Percentiles rank a stretch among this genome's conserved stretches.
Evolutionary conservation across 2,888 invertebrate species (phyloP).

Genomic region (Pollenia angustigena): DNA sequence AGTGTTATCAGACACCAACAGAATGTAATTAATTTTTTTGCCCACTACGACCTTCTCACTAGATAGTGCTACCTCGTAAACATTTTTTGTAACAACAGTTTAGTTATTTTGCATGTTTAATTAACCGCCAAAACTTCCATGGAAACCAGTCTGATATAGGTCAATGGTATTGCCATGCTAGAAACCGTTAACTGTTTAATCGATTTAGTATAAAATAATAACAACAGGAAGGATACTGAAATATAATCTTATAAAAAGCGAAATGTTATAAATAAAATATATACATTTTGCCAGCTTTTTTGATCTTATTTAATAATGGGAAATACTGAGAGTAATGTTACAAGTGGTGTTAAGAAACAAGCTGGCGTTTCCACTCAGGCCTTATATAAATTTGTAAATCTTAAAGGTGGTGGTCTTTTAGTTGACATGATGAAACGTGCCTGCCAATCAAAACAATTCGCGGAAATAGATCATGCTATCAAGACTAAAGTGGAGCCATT

Average conservation of each 20-base stretch:
- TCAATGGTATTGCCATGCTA: slow-evolving; percentile 50
- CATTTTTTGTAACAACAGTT: neutral
- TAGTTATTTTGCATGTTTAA: neutral
- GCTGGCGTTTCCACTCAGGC: slow-evolving; percentile 93
- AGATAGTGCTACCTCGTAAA: neutral
- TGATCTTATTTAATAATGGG: slow-evolving; percentile 86
- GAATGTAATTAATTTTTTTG: too few species aligned
- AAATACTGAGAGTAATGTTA: slow-evolving; percentile 94
- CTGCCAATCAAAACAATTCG: slow-evolving; percentile 94
- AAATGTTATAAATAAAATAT: neutral
- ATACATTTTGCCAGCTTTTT: neutral
- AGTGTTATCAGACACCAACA: too few species aligned
- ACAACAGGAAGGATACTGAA: slow-evolving; percentile 13
- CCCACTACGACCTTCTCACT: neutral
- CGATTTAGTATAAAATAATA: slow-evolving; percentile 55
- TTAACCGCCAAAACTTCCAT: slow-evolving; percentile 28
- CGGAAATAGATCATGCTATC: slow-evolving; percentile 96
- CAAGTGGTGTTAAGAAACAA: slow-evolving; percentile 97
- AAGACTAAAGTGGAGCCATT: slow-evolving; percentile 96
- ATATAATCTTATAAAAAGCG: neutral
- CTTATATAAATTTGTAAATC: slow-evolving; percentile 94
- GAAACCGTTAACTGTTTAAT: slow-evolving; percentile 62
- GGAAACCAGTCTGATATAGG: slow-evolving; percentile 50
- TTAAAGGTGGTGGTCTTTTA: slow-evolving; percentile 96
- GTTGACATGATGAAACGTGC: slow-evolving; percentile 97